Base-by-base conservation (phyloP, 2,888 invertebrate species). In the Nebria brevicollis region DNA sequence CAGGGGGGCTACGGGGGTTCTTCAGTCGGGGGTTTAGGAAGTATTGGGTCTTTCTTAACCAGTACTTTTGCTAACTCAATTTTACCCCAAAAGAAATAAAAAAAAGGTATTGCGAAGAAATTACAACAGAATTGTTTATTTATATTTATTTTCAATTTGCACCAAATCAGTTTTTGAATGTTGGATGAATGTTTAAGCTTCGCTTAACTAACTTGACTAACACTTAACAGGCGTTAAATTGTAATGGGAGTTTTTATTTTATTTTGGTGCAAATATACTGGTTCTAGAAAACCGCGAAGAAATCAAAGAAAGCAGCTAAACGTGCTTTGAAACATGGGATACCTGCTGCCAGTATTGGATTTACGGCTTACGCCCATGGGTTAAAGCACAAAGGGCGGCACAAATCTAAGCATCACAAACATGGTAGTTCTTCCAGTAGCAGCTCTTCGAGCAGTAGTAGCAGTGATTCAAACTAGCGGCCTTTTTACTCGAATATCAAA, bases 301-400 rank as follows among this genome's bases (percentile, higher is more conserved):
- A 85, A 82, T 80, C 82, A 79, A 83, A 84, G 72, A 85, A 85
- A 42, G 81, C 82, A 11, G 84, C 85, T n/a, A 85, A 89, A 83
- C 90, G 89, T 83, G 87, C 89, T 4, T 82, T 89, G 82, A 90
- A 90, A 84, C 90, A 89, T 83, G 90, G 89, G 13, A 74, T 90
- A 79, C 90, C 90, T 0, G 79, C 88, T 6, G 89, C 89, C 26
- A 88, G 88, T 25, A 87, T 84, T 25, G 92, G 92, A 0, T 87
- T 92, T 0, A 92, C 92, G 0, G 92, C 92, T 0, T 92, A 92
- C 86, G 92, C 91, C 13, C 91, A 92, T 4, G 91, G 91, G 0
- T 90, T 91, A 4, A 72, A 77, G 72, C 75, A 80, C 20, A 43
- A 68, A 11, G 10, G 20, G 20, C 54, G 54, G 34, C 54, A 26